These are phyloP conservation scores for Danio rerio DNA, from an alignment of 2,113 vertebrate genomes.

Conservation along the genomic window GRCz12tu NC_133180.1:25878501-25879000, in stretches of 20 bases:
- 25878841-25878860: background rate
- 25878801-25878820: background rate
- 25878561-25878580: slow-evolving; percentile 26
- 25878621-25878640: slow-evolving; percentile 27
- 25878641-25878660: slow-evolving; percentile 34
- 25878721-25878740: slow-evolving; percentile 31
- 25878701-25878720: slow-evolving; percentile 41
- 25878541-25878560: slow-evolving; percentile 3
- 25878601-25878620: background rate
- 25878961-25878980: background rate
- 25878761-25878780: background rate
- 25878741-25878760: background rate
- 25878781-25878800: background rate
- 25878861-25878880: background rate
- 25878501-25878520: slow-evolving; percentile 53
- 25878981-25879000: background rate
- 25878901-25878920: background rate
- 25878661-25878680: slow-evolving; percentile 38
- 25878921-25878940: slow-evolving; percentile 23
- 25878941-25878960: background rate
- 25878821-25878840: background rate
- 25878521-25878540: slow-evolving; percentile 3
- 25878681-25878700: slow-evolving; percentile 38
- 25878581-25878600: background rate
- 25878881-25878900: slow-evolving; percentile 13